Base-by-base conservation (phyloP, 2,888 invertebrate genomes). In the Trissolcus japonicus region DNA sequence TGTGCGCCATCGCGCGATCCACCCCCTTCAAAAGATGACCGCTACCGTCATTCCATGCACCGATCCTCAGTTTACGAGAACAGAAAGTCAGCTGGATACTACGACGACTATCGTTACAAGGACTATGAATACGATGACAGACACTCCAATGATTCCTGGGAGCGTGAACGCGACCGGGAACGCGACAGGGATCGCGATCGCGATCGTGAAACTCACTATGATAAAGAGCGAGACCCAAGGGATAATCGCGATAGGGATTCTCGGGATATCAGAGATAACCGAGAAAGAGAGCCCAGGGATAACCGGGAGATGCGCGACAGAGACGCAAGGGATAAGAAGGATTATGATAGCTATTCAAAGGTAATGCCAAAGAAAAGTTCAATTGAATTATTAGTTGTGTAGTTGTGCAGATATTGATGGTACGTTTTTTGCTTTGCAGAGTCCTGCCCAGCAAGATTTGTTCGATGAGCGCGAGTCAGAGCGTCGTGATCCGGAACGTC, bases 331-430 rank as follows among this genome's bases (percentile, higher is more conserved):
- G 79, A 78, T 4, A 80, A 84, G 60, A 83, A 87, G 56, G 90
- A 90, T 79, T 89, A 88, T 60, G 90, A 90, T 51, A 88, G 86
- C 80, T 86, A 86, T 80, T 85, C 86, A 21, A 89, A 90, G 85
- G 88, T 87, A 79, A 54, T 40, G 6, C 53, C 3, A 7, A 50
- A 2, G 19, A 13, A 41, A 9, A 41, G 4, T 2, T 41, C 41
- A 19, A 19, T 19, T 19, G 2, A 19, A 19, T 19, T 19, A 19
- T 19, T 19, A 19, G 19, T 19, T 19, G 2, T 19, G 19, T 25
- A 25, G 2, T 19, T 25, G 25, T 25, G 25, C 4, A 4, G 25
- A 25, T 25, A 3, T 6, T 25, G 4, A 25, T 35, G 2, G 1
- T 35, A 35, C 9, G 35, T 35, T 35, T 35, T 7, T 35, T 35